Evolutionary conservation across 2,113 vertebrate species (phyloP), one percentile per base, ranked within the genome.

Genomic region (Actenoides hombroni): DNA sequence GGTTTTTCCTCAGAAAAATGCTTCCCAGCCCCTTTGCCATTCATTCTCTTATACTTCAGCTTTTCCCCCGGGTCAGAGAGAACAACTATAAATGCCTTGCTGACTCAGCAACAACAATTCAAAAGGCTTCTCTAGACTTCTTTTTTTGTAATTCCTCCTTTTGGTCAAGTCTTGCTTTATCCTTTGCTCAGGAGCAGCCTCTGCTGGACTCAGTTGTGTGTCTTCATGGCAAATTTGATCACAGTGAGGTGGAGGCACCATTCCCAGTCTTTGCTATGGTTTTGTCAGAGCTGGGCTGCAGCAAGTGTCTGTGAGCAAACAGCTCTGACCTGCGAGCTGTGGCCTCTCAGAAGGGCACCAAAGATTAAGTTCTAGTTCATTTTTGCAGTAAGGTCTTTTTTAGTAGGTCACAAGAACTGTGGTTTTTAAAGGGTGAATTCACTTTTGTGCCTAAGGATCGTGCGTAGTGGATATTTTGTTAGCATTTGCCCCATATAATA

Each of bases 171-270:
- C 28, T 37, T 9, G 26, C 28, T 21, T 90, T 33, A 23, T 90
- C 7, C 29, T 48, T 84, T 92, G 90, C 86, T 61, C 12, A 1
- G 82, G 54, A 92, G 80, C 83, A 81, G 88, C 86, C 79, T 56
- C 80, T 93, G 48, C 86, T 71, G 92, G 84, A 57, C 35, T 8
- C 1, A 0, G 10, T 6, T 0, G 0, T 28, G 53, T 16, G 60
- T 83, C 35, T 54, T 83, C 0, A 0, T 8, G 17, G 39, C 18
- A 35, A 3, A 13, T 51, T 28, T 13, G 39, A 3, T 56, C 28
- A 20, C 2, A 2, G 14, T 6, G 79, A 54, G 68, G 23, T 9
- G 25, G 56, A 75, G 23, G 8, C 31, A 18, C 1, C 28, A 28
- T 51, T 46, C 18, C 8, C 21, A 40, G 37, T 4, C 68, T 79